A percentile compares a stretch with the other conserved stretches of the same genome.
Evolutionary conservation across 1,140 invertebrate species (phyloP).

Genomic region (Nasonia giraulti): DNA sequence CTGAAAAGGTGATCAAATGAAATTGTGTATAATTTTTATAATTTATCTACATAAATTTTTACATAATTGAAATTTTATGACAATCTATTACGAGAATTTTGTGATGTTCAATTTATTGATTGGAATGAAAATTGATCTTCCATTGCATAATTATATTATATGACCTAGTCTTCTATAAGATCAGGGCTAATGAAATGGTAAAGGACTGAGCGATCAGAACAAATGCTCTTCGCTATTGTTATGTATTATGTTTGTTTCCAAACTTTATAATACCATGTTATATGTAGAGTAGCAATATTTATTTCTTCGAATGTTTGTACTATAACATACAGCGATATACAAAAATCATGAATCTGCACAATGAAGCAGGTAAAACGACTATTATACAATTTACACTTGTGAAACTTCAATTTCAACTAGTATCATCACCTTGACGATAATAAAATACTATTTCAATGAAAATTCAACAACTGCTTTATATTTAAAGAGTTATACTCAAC

Average conservation of each 20-base stretch:
- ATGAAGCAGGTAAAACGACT: slow-evolving; percentile 20
- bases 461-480: slow-evolving; percentile 11
- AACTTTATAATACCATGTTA: slow-evolving; percentile 52
- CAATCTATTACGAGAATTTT: neutral
- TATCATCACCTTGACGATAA: slow-evolving; percentile 36
- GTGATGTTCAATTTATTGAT: slow-evolving; percentile 18
- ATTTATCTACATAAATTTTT: slow-evolving; percentile 20
- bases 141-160: slow-evolving; percentile 25
- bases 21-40: slow-evolving; percentile 23
- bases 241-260: slow-evolving; percentile 51
- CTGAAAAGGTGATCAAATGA: neutral
- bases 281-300: slow-evolving; percentile 50
- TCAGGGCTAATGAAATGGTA: slow-evolving; percentile 33
- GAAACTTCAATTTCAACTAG: slow-evolving; percentile 28
- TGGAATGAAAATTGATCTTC: slow-evolving; percentile 30
- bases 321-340: slow-evolving; percentile 42
- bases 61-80: slow-evolving; percentile 4
- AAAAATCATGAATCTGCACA: slow-evolving; percentile 42
- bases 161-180: slow-evolving; percentile 46
- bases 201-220: slow-evolving; percentile 33
- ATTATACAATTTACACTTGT: slow-evolving; percentile 43
- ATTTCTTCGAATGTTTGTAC: slow-evolving; percentile 46
- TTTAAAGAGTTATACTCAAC: neutral
- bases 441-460: slow-evolving; percentile 43
- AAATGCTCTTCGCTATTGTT: slow-evolving; percentile 46